A percentile compares a stretch with the other conserved stretches of the same genome.
These are phyloP conservation scores for Acromyrmex charruanus DNA, from an alignment of 1,140 invertebrate species.

Conservation along the genomic window DNA sequence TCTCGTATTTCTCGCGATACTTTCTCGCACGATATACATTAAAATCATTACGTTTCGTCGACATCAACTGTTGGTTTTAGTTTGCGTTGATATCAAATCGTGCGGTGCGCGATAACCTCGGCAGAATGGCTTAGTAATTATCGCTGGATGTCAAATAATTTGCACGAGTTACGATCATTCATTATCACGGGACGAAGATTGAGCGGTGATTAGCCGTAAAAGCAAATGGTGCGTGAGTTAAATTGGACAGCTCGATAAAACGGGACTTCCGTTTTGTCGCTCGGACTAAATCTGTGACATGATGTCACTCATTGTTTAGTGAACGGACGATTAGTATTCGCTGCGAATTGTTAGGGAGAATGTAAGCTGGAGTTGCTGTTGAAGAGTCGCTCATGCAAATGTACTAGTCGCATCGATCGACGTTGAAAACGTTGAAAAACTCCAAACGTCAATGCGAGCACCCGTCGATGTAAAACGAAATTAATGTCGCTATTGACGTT, in stretches of 20 bases:
- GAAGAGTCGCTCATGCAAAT: neutral
- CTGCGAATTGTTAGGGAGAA: neutral
- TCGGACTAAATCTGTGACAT: neutral
- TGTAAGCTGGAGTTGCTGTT: neutral
- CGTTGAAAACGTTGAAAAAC: constrained; percentile 30
- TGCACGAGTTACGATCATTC: constrained; percentile 1
- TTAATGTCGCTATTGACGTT: constrained; percentile 45
- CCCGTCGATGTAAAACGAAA: constrained; percentile 17
- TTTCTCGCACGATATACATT: constrained; percentile 3
- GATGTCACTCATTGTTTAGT: constrained; percentile 16
- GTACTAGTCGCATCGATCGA: neutral
- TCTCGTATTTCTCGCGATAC: constrained; percentile 34
- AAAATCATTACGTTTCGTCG: neutral
- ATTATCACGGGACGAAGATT: constrained; percentile 28
- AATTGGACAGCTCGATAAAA: constrained; percentile 20
- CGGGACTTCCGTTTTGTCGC: neutral
- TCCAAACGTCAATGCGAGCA: neutral
- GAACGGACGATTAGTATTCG: neutral
- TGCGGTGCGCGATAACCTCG: neutral
- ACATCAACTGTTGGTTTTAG: neutral
- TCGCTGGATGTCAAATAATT: constrained; percentile 33
- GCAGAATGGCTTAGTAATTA: neutral
- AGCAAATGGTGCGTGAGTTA: neutral
- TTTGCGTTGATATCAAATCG: neutral
- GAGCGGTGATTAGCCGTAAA: constrained; percentile 8